Base-by-base conservation (phyloP, 2,888 invertebrate genomes). In the Nowickia ferox region DNA sequence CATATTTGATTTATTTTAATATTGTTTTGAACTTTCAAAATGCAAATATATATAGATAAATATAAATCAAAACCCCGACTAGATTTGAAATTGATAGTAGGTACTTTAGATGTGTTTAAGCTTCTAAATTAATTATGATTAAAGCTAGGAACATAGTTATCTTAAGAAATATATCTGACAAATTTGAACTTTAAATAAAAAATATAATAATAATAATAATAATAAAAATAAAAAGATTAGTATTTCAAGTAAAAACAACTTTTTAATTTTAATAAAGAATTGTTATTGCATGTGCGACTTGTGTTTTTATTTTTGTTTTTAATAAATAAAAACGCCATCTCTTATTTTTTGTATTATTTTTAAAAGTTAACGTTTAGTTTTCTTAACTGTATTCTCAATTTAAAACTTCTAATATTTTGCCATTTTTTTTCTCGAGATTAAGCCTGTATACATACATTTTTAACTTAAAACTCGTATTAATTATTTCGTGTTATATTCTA, bases 1-100 rank as follows among this genome's bases (percentile, higher is more conserved):
- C 40, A 40, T 79, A 57, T 42, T 63, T 53, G 44, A 40, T 55
- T 9, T 57, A 75, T 68, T 71, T 65, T 55, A 76, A 86, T 83
- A 59, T 72, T 86, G 57, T 80, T 87, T 84, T 51, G 79, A 65
- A 81, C 55, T 83, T 57, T 65, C 53, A 48, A 75, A 80, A 69
- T 69, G 40, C 78, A 72, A 71, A 69, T 81, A 79, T 40, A 79
- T 40, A 84, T 77, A 61, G 51, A 15, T 69, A 46, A 69, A 53
- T 51, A 68, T 78, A 69, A 59, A 65, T 53, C 69, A 76, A 19
- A 40, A 19, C 46, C 9, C 22, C 61, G 30, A 48, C 44, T 72
- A 68, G 46, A 80, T 78, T 75, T 76, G 69, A 66, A 83, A 69
- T 77, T 76, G 55, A 76, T 74, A 76, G 69, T 75, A 72, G 79